These are phyloP conservation scores for Tuta absoluta DNA, from an alignment of 2,888 invertebrate species.

Conservation along the genomic window DNA sequence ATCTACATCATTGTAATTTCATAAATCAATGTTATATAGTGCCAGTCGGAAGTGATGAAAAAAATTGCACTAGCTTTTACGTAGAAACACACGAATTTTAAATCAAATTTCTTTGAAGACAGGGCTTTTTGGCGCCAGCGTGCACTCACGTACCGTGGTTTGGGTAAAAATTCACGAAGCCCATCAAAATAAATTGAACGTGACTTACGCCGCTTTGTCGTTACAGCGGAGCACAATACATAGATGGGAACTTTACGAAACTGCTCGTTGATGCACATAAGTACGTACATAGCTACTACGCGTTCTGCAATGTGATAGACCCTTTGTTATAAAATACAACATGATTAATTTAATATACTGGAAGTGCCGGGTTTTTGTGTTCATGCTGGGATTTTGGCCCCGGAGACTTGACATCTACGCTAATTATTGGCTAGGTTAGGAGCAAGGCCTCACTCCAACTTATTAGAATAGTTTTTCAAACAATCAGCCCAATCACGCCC, in stretches of 20 bases:
- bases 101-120: conserved; percentile 20
- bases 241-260: conserved; percentile 10
- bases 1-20: too few relatives aligned
- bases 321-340: too few relatives aligned
- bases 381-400: too few relatives aligned
- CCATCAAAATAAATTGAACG: conserved; percentile 45
- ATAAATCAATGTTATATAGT: background rate
- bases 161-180: conserved; percentile 28
- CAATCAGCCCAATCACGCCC: too few relatives aligned
- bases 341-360: too few relatives aligned
- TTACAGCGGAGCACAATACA: conserved; percentile 32
- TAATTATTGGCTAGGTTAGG: too few relatives aligned
- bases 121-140: background rate
- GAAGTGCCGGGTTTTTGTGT: too few relatives aligned
- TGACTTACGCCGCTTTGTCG: conserved; percentile 36
- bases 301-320: too few relatives aligned
- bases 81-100: conserved; percentile 14
- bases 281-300: too few relatives aligned
- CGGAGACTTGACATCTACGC: too few relatives aligned
- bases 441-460: too few relatives aligned
- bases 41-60: background rate
- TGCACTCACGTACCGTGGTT: background rate
- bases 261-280: background rate
- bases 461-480: too few relatives aligned
- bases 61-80: conserved; percentile 1